Conservation (phyloP, 2,888 invertebrate species). For the Folsomia manolachei region DNA sequence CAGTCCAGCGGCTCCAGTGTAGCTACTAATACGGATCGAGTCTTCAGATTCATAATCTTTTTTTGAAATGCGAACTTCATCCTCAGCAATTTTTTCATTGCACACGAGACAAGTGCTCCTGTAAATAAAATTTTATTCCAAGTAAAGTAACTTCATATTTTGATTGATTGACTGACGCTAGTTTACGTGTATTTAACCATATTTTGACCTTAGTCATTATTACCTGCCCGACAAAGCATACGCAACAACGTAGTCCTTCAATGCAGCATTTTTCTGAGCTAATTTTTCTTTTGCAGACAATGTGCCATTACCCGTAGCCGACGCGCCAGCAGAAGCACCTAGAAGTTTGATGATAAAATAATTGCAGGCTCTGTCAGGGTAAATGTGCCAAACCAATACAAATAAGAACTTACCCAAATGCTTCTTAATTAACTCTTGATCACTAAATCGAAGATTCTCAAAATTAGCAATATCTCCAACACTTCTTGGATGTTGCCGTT, state of each 20-base stretch:
- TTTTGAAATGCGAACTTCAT: slow-evolving; percentile 73
- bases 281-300: not conserved
- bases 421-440: slow-evolving; percentile 74
- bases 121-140: slow-evolving; percentile 54
- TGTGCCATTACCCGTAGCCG: too few relatives aligned
- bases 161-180: too few relatives aligned
- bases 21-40: slow-evolving; percentile 76
- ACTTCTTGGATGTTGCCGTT: slow-evolving; percentile 70
- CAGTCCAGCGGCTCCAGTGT: slow-evolving; percentile 59
- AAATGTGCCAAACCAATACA: not conserved
- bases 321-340: not conserved
- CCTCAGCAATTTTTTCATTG: slow-evolving; percentile 78
- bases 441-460: slow-evolving; percentile 73
- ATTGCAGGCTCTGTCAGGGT: not conserved
- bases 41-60: slow-evolving; percentile 79
- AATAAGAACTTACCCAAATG: slow-evolving; percentile 63
- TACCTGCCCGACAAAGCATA: slow-evolving; percentile 75
- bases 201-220: too few relatives aligned
- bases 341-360: slow-evolving; percentile 51
- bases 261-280: not conserved
- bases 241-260: slow-evolving; percentile 70
- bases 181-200: not conserved
- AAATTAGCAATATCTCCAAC: slow-evolving; percentile 76
- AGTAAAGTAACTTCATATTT: too few relatives aligned
- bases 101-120: slow-evolving; percentile 69